Evolutionary conservation across 2,797 vertebrate species (phyloP).

Genomic region (Rhabdophis nuchalis): DNA sequence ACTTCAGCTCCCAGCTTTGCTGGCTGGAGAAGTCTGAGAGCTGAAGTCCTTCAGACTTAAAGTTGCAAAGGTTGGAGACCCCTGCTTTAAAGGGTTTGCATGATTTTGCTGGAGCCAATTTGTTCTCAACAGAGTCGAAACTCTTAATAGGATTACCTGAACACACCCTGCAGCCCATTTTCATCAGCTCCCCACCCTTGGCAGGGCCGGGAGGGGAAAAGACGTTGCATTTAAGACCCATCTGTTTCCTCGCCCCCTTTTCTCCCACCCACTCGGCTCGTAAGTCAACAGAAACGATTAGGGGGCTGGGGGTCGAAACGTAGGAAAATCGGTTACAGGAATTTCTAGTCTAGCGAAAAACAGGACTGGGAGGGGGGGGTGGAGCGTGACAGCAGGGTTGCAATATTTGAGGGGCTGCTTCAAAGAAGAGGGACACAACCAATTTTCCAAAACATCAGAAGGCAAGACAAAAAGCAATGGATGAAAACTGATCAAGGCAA

Average conservation of each 20-base stretch:
- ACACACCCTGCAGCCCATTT: background rate
- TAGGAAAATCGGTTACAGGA: background rate
- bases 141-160: background rate
- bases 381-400: background rate
- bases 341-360: background rate
- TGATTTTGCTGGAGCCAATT: background rate
- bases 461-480: background rate
- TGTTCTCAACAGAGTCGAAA: background rate
- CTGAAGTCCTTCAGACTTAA: too few species aligned
- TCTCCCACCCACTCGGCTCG: background rate
- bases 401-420: background rate
- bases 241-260: background rate
- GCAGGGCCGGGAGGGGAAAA: background rate
- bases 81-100: too few species aligned
- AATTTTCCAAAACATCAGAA: background rate
- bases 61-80: too few species aligned
- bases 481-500: background rate
- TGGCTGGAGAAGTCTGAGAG: too few species aligned
- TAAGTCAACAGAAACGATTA: background rate
- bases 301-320: background rate
- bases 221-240: background rate
- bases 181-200: background rate
- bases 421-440: background rate
- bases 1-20: too few species aligned
- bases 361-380: accelerated